These are phyloP conservation scores for Rotaria macrura DNA, from an alignment of 2,888 invertebrate species.

Conservation along the genomic window DNA sequence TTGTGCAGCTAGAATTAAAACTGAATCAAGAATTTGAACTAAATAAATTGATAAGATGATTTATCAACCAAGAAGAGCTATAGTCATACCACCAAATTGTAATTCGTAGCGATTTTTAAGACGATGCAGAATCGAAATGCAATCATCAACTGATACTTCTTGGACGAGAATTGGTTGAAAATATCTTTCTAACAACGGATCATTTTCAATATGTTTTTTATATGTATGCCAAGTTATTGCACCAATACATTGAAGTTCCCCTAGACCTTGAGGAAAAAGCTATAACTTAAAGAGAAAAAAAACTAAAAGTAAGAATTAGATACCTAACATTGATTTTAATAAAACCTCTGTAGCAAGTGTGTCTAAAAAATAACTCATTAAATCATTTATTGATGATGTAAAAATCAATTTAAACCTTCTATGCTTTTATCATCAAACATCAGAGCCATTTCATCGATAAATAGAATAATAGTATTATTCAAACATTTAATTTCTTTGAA, in stretches of 20 bases:
- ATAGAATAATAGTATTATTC: conserved; percentile 35
- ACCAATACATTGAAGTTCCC: conserved; percentile 37
- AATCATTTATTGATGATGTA: not conserved
- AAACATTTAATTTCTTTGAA: conserved; percentile 34
- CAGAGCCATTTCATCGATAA: conserved; percentile 40
- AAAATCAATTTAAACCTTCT: too few relatives aligned
- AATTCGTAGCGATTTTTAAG: conserved; percentile 27
- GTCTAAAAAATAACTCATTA: conserved; percentile 22
- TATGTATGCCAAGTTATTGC: conserved; percentile 38
- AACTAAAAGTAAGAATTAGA: too few relatives aligned
- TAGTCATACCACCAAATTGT: not conserved
- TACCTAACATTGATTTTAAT: conserved; percentile 37
- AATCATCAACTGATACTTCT: conserved; percentile 28
- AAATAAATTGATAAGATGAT: too few relatives aligned
- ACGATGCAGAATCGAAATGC: conserved; percentile 36
- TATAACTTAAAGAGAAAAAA: too few relatives aligned
- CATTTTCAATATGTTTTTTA: conserved; percentile 37
- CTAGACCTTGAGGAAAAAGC: conserved; percentile 31
- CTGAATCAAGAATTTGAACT: conserved; percentile 35
- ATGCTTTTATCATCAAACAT: conserved; percentile 37
- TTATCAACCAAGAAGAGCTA: not conserved
- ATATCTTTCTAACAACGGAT: conserved; percentile 36
- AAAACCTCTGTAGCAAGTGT: conserved; percentile 38
- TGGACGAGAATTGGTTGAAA: conserved; percentile 37
- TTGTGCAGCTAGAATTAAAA: conserved; percentile 35